These are phyloP conservation scores for Tortrix viridana DNA, from an alignment of 2,888 invertebrate genomes.

Conservation along the genomic window DNA sequence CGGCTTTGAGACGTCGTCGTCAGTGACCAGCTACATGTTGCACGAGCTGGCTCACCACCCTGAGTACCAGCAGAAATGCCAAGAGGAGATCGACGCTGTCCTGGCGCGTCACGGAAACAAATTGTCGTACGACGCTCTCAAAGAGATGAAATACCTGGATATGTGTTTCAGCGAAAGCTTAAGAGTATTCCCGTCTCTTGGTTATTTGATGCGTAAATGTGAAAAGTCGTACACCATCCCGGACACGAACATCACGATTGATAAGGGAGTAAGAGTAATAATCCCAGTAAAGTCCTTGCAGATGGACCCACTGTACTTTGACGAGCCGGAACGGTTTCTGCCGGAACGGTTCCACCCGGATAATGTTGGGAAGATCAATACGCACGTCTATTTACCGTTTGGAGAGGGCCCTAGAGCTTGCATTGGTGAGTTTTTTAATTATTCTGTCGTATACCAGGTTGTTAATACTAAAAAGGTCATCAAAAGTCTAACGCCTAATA, in stretches of 20 bases:
- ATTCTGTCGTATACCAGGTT: neutral
- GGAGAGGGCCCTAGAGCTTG: conserved; percentile 27
- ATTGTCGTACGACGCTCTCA: conserved; percentile 46
- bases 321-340: conserved; percentile 58
- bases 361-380: conserved; percentile 6
- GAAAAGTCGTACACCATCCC: conserved; percentile 42
- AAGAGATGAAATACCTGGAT: conserved; percentile 46
- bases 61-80: conserved; percentile 43
- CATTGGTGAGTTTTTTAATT: conserved; percentile 21
- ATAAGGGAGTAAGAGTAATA: conserved; percentile 46
- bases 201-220: conserved; percentile 41
- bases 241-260: conserved; percentile 48
- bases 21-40: conserved; percentile 44
- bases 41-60: conserved; percentile 45
- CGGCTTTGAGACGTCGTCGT: conserved; percentile 48
- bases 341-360: conserved; percentile 60
- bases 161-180: conserved; percentile 43
- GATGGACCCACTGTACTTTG: conserved; percentile 62
- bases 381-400: conserved; percentile 24
- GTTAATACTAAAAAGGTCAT: no score
- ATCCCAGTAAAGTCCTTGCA: conserved; percentile 62
- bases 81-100: conserved; percentile 45
- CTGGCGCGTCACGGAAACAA: conserved; percentile 44
- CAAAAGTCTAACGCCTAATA: no score
- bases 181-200: conserved; percentile 44